Evolutionary conservation across 2,113 vertebrate genomes (phyloP), one percentile per base, ranked within the genome.

Genomic region (Meles meles): DNA sequence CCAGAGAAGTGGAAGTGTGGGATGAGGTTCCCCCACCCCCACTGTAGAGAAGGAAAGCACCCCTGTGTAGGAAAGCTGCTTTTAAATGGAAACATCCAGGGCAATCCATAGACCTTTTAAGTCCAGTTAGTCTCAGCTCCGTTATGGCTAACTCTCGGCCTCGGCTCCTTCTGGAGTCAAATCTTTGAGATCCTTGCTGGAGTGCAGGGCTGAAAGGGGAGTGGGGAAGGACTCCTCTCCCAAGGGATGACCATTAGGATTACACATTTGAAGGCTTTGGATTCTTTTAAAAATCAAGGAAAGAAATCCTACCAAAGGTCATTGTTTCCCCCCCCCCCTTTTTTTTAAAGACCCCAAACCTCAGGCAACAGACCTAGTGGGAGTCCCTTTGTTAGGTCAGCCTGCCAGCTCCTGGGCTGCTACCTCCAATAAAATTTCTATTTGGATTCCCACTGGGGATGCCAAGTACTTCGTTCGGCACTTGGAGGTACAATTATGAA

Each of bases 211-310:
- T 72, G 57, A 88, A 87, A 87, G 61, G 14, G 21, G 13, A 80
- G 15, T 7, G 5, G 2, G 13, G 3, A 27, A 81, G 44, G 57
- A n/a, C 29, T 83, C 37, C 13, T 79, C 27, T 21, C 42, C 59
- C n/a, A 97, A 74, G 57, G 21, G 71, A 39, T 57, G n/a, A 37
- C 11, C 34, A 76, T 29, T 85, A 25, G 34, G 39, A 95, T 86
- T 55, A 94, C 37, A 93, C 29, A 86, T 85, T 90, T 71, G 44
- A 96, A 92, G 39, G n/a, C 49, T 25, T 89, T 72, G n/a, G n/a
- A 72, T 88, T 92, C 15, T 90, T 93, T 96, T 67, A 97, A 91
- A 97, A 97, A 88, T 71, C 52, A 96, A 90, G 49, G 69, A 82
- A 96, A 88, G 67, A 90, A 74, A 52, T 59, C 93, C 67, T 84